Percentiles rank a stretch among this genome's conserved stretches.
These are phyloP conservation scores for Falco cherrug DNA, from an alignment of 2,797 vertebrate species.

Conservation along the genomic window DNA sequence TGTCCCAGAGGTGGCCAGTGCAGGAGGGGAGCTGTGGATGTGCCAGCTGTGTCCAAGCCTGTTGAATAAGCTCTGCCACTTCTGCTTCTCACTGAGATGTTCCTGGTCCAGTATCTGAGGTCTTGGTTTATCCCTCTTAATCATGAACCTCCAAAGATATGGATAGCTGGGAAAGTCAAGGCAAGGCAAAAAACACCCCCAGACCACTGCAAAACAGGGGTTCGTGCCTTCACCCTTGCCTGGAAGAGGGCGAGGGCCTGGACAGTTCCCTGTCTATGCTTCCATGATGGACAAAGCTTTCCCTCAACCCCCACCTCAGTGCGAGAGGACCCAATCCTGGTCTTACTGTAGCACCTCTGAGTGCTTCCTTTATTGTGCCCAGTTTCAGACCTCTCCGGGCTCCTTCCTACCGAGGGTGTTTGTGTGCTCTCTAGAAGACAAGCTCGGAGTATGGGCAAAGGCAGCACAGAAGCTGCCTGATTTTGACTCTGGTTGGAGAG, in stretches of 20 bases:
- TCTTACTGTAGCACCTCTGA: not conserved
- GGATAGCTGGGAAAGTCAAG: not conserved
- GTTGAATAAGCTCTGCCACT: not conserved
- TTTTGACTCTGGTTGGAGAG: not conserved
- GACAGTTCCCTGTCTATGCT: not conserved
- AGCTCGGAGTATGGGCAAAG: not conserved
- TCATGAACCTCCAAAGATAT: rapidly evolving
- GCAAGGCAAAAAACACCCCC: not conserved
- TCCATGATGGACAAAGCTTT: not conserved
- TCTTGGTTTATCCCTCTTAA: not conserved
- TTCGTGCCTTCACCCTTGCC: not conserved
- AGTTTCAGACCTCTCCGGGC: not conserved
- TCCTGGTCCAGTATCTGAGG: not conserved
- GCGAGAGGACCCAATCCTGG: not conserved
- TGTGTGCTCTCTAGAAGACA: not conserved
- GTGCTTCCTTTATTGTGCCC: not conserved
- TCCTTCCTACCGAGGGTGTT: rapidly evolving
- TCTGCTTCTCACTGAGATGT: not conserved
- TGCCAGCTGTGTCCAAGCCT: not conserved
- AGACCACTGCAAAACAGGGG: not conserved
- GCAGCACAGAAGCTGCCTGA: rapidly evolving
- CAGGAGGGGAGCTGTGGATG: not conserved
- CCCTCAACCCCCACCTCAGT: not conserved
- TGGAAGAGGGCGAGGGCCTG: not conserved
- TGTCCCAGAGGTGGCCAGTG: not conserved